These are phyloP conservation scores for Tautogolabrus adspersus DNA, from an alignment of 2,113 vertebrate species.

Conservation along the genomic window DNA sequence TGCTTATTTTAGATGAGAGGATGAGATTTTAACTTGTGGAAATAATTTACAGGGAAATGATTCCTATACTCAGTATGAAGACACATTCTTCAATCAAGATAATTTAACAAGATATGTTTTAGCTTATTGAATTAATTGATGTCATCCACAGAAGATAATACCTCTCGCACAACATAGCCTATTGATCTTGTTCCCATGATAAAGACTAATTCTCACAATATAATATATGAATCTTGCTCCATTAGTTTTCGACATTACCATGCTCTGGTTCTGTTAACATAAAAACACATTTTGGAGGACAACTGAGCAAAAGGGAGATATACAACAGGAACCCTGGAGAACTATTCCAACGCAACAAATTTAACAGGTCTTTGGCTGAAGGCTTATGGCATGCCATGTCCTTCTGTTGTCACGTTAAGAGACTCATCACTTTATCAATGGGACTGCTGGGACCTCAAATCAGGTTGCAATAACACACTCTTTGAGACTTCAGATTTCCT, in stretches of 20 bases:
- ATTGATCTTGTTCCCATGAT: conserved; percentile 14
- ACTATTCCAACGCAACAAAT: conserved; percentile 3
- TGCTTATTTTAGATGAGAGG: neutral
- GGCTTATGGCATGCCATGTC: conserved; percentile 25
- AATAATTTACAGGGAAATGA: neutral
- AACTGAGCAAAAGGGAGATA: neutral
- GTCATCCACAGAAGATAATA: conserved; percentile 18
- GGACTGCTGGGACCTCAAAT: conserved; percentile 23
- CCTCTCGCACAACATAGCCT: conserved; percentile 1
- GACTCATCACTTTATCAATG: conserved; percentile 1
- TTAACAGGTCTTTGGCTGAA: conserved; percentile 2
- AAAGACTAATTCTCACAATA: neutral
- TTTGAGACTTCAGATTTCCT: neutral
- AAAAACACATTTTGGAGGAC: too few relatives aligned
- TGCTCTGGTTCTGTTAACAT: neutral
- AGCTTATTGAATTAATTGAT: conserved; percentile 16
- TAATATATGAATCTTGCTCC: neutral
- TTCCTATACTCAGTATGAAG: neutral
- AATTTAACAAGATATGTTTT: conserved; percentile 30
- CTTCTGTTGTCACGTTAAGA: conserved; percentile 15
- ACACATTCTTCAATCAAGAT: conserved; percentile 12
- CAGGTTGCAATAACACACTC: neutral
- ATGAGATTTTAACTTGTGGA: neutral
- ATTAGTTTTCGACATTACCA: neutral
- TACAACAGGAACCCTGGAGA: neutral